A percentile compares a stretch with the other conserved stretches of the same genome.
Conservation (phyloP, 2,797 vertebrate species). For the Myotis myotis region DNA sequence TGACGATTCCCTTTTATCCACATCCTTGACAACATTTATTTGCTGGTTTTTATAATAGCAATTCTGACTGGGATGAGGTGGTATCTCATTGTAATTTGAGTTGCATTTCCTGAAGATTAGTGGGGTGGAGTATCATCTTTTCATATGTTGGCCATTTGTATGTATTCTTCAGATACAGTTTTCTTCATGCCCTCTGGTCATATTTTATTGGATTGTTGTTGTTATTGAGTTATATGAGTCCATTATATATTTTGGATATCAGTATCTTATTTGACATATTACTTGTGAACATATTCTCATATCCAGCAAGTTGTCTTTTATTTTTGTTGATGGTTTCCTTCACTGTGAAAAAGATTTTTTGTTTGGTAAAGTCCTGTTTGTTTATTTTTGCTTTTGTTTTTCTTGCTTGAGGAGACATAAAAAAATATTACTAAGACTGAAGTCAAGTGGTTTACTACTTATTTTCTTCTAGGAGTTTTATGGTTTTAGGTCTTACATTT, state of each 20-base stretch:
- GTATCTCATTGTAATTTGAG: not conserved
- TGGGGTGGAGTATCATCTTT: not conserved
- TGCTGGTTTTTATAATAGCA: not conserved
- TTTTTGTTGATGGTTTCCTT: not conserved
- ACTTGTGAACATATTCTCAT: not conserved
- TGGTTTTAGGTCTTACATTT: not conserved
- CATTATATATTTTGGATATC: not conserved
- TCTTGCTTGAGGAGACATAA: not conserved
- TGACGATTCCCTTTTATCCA: not conserved
- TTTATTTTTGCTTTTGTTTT: not conserved
- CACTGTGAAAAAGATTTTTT: not conserved
- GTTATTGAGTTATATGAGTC: not conserved
- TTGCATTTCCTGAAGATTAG: not conserved
- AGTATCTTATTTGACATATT: not conserved
- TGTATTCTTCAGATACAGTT: not conserved
- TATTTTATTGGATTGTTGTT: not conserved
- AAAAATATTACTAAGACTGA: not conserved
- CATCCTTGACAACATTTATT: not conserved
- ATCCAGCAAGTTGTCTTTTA: not conserved
- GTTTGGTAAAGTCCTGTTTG: not conserved
- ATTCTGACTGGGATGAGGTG: not conserved
- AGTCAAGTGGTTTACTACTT: not conserved
- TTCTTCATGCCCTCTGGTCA: not conserved
- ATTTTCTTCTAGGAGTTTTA: not conserved
- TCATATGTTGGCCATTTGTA: not conserved